Evolutionary conservation across 1,140 invertebrate species (phyloP).

Genomic region (Centruroides vittatus): DNA sequence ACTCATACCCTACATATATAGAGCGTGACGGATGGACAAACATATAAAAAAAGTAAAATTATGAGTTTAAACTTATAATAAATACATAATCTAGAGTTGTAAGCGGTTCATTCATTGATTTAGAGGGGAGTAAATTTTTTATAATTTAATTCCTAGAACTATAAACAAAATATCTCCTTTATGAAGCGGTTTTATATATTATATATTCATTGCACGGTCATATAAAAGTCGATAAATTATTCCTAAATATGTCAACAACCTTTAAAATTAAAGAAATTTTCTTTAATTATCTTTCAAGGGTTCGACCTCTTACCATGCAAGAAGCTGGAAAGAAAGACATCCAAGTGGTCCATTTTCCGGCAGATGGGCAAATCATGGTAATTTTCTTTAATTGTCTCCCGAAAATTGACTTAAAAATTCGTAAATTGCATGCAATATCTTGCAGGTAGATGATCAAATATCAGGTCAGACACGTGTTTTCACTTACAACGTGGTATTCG

Average conservation of each 20-base stretch:
- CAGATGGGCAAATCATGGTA: conserved; percentile 27
- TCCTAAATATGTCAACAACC: background rate
- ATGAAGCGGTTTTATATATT: background rate
- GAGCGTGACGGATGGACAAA: too few relatives aligned
- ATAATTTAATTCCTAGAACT: background rate
- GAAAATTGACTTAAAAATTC: too few relatives aligned
- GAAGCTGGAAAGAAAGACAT: conserved; percentile 28
- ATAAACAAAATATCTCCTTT: background rate
- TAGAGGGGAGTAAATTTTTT: too few relatives aligned
- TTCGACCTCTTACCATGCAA: conserved; percentile 27
- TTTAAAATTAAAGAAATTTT: background rate
- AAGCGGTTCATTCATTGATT: too few relatives aligned
- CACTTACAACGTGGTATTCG: conserved; percentile 51
- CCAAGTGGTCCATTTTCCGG: conserved; percentile 26
- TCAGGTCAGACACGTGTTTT: conserved; percentile 33
- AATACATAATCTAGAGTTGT: too few relatives aligned
- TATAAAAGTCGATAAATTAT: background rate
- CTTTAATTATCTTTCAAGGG: conserved; percentile 6
- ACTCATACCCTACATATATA: too few relatives aligned
- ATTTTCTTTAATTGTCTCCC: conserved; percentile 7
- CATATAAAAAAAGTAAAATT: too few relatives aligned
- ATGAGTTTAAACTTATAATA: too few relatives aligned
- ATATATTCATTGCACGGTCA: background rate
- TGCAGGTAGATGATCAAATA: conserved; percentile 50
- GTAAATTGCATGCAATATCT: background rate